Percentiles rank a stretch among this genome's conserved stretches.
Conservation (phyloP, 2,797 vertebrate species). For the Hyperoplus lanceolatus region DNA sequence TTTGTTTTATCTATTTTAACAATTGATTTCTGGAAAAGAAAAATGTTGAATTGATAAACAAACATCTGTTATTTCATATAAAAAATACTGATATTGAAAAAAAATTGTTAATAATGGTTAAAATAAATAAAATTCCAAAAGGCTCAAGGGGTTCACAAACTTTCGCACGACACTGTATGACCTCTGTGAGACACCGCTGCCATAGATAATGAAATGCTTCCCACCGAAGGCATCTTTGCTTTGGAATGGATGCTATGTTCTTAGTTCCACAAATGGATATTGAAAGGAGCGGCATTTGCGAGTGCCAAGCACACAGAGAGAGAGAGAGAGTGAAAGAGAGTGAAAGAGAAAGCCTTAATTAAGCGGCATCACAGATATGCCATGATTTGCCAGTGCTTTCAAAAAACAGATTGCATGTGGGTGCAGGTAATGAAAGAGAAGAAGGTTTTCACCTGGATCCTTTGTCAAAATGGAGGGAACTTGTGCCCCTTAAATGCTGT, state of each 20-base stretch:
- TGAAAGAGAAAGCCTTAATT: constrained; percentile 60
- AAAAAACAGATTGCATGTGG: constrained; percentile 58
- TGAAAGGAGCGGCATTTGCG: constrained; percentile 52
- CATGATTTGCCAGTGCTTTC: constrained; percentile 64
- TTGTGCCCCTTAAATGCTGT: constrained; percentile 47
- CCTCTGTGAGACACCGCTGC: constrained; percentile 24
- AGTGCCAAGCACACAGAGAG: constrained; percentile 31
- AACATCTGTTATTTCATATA: no score
- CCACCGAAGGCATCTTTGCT: constrained; percentile 41
- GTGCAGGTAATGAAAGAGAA: constrained; percentile 59
- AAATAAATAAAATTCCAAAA: no score
- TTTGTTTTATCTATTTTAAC: no score
- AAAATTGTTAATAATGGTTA: no score
- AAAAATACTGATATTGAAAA: no score
- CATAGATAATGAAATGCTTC: constrained; percentile 44
- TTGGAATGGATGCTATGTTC: constrained; percentile 57
- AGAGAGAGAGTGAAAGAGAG: constrained; percentile 9
- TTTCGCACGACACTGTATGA: no score
- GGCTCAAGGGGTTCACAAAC: no score
- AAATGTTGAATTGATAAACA: no score
- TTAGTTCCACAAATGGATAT: constrained; percentile 61
- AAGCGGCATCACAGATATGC: constrained; percentile 62
- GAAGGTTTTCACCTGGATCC: constrained; percentile 59
- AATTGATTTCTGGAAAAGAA: no score
- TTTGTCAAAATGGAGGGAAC: constrained; percentile 31